Evolutionary conservation across 2,797 vertebrate species (phyloP).

Genomic region (Channallabes apus): DNA sequence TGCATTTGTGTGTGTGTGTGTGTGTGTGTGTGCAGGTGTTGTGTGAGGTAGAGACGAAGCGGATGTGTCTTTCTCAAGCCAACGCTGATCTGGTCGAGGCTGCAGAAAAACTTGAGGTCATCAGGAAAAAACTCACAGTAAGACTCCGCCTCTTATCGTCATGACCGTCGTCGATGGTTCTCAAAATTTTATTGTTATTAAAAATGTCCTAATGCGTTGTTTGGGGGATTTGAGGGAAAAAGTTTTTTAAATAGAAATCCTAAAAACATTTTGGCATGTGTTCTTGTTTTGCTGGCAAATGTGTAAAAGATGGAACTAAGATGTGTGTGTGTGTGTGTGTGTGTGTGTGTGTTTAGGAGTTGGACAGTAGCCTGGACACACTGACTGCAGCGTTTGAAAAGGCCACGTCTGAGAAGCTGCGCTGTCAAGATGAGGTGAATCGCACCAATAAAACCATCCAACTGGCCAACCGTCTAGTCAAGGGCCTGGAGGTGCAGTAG

Average conservation of each 20-base stretch:
- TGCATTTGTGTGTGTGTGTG: slow-evolving; percentile 2
- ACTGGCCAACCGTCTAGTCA: slow-evolving; percentile 93
- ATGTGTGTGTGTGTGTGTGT: not conserved
- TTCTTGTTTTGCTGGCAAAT: not conserved
- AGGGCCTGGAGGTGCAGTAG: slow-evolving; percentile 84
- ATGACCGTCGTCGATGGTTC: not conserved
- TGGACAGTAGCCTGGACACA: slow-evolving; percentile 85
- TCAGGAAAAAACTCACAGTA: slow-evolving; percentile 76
- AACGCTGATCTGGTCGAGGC: slow-evolving; percentile 75
- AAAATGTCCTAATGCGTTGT: too few species aligned
- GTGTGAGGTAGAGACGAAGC: slow-evolving; percentile 77
- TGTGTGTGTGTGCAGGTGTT: slow-evolving; percentile 63
- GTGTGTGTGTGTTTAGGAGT: slow-evolving; percentile 72
- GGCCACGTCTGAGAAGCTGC: slow-evolving; percentile 87
- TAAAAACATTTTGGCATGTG: not conserved
- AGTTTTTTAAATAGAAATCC: not conserved
- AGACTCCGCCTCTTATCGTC: slow-evolving; percentile 23
- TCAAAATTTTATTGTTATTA: not conserved
- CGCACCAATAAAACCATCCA: slow-evolving; percentile 94
- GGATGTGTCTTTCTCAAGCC: slow-evolving; percentile 75
- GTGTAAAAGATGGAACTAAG: not conserved
- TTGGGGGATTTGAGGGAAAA: too few species aligned
- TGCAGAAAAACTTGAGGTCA: slow-evolving; percentile 75
- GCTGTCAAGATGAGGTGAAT: slow-evolving; percentile 92
- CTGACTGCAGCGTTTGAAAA: slow-evolving; percentile 82